Percentiles rank a stretch among this genome's conserved stretches.
These are phyloP conservation scores for Clistopyga incitator DNA, from an alignment of 2,888 invertebrate genomes.

Conservation along the genomic window DNA sequence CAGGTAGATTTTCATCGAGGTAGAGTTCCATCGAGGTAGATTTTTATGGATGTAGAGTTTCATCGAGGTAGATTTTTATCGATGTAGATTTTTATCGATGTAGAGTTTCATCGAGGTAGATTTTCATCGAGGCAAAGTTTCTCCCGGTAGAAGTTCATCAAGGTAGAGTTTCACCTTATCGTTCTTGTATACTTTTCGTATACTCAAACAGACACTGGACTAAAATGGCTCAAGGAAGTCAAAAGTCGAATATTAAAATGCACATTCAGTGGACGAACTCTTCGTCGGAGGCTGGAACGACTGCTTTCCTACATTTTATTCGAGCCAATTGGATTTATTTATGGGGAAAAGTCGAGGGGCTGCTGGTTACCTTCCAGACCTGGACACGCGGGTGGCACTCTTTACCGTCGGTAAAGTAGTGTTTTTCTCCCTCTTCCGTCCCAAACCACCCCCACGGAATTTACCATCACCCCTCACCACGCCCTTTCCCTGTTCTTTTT, in stretches of 20 bases:
- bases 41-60: too few relatives aligned
- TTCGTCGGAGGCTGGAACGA: constrained; percentile 64
- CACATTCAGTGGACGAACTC: constrained; percentile 71
- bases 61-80: too few relatives aligned
- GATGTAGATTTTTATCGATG: too few relatives aligned
- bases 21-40: too few relatives aligned
- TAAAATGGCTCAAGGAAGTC: constrained; percentile 45
- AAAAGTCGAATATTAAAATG: constrained; percentile 69
- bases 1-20: too few relatives aligned
- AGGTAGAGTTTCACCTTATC: too few relatives aligned
- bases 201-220: constrained; percentile 9
- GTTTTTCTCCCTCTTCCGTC: constrained; percentile 67
- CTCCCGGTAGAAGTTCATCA: too few relatives aligned
- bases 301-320: constrained; percentile 78
- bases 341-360: constrained; percentile 72
- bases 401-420: constrained; percentile 74
- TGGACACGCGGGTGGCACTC: constrained; percentile 42
- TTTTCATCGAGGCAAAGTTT: too few relatives aligned
- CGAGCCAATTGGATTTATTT: constrained; percentile 80
- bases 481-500: constrained; percentile 75
- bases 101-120: too few relatives aligned
- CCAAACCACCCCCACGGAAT: constrained; percentile 55
- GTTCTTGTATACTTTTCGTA: neutral
- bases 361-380: constrained; percentile 50
- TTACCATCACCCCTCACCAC: constrained; percentile 69